These are phyloP conservation scores for Acleris literana DNA, from an alignment of 2,888 invertebrate genomes.

Conservation along the genomic window DNA sequence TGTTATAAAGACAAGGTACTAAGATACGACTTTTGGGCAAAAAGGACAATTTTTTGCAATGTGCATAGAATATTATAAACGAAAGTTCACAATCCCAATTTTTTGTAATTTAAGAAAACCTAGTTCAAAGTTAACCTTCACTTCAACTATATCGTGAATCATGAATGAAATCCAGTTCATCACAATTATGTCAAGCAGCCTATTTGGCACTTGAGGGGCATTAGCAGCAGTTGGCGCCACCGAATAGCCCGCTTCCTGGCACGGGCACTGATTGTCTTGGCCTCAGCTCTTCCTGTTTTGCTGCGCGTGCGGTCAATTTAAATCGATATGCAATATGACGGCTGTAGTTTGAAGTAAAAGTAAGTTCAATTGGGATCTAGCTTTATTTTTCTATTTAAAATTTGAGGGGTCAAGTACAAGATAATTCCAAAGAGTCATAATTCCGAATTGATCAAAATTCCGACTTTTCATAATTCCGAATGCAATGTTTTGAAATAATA, in stretches of 20 bases:
- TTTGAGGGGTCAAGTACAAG: too few species aligned
- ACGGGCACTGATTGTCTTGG: slow-evolving; percentile 75
- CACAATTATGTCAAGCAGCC: slow-evolving; percentile 34
- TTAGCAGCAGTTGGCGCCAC: slow-evolving; percentile 61
- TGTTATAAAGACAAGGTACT: too few species aligned
- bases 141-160: slow-evolving; percentile 26
- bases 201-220: slow-evolving; percentile 31
- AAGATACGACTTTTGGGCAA: too few species aligned
- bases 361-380: not conserved
- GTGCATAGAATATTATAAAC: too few species aligned
- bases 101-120: too few species aligned
- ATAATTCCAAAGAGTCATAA: too few species aligned
- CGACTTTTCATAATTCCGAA: too few species aligned
- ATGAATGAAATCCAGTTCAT: slow-evolving; percentile 23
- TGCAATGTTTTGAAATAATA: too few species aligned
- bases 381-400: not conserved
- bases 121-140: not conserved
- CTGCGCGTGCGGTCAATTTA: slow-evolving; percentile 33
- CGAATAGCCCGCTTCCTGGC: slow-evolving; percentile 69
- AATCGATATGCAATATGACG: slow-evolving; percentile 22
- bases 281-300: slow-evolving; percentile 57
- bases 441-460: too few species aligned
- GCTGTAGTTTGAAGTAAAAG: not conserved
- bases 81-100: too few species aligned
- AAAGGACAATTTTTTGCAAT: too few species aligned